Evolutionary conservation across 2,797 vertebrate genomes (phyloP), one percentile per base, ranked within the genome.

Genomic region (Muraenolepis orangiensis): DNA sequence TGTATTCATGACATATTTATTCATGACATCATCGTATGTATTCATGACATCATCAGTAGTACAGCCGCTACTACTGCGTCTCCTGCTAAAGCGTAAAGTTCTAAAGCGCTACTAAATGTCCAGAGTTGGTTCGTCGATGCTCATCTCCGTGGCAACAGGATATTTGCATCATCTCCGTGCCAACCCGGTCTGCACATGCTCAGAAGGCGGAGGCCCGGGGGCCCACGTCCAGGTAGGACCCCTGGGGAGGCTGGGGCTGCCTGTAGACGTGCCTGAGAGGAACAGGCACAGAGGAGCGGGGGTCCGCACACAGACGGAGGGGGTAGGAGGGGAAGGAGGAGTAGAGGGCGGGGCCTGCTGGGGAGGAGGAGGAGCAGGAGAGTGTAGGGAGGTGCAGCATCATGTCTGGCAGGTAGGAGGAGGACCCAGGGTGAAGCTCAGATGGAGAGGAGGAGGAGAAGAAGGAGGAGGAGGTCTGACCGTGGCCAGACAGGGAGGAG

Each of bases 231-330:
- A 89, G 89, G 91, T 93, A 96, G 88, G 94, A 88, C 87, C 90
- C 94, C 86, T 87, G 95, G 75, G 87, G 88, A 86, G 89, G 94
- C 85, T 87, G 69, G 91, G 90, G 94, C 86, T 92, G 94, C 82
- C 93, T 94, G 88, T 93, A 97, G 88, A 93, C 93, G 86, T 90
- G 95, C 88, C 89, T 94, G 90, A 90, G 94, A 51, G 93, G 95
- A 85, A 91, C 94, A 83, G 94, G 87, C 83, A 92, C 91, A 81
- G 85, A 94, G 66, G 87, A 81, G 86, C 93, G 94, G 82, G 88
- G 94, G 83, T 90, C 95, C 92, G 93, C 95, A 85, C 38, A 92
- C 71, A 93, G 93, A 72, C 73, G 86, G 16, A 95, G 88, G 42
- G 95, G 95, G 86, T 96, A 92, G 40, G 93, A 91, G 0, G 92